A percentile compares a stretch with the other conserved stretches of the same genome.
These are phyloP conservation scores for Tapera naevia DNA, from an alignment of 2,797 vertebrate genomes.

Conservation along the genomic window DNA sequence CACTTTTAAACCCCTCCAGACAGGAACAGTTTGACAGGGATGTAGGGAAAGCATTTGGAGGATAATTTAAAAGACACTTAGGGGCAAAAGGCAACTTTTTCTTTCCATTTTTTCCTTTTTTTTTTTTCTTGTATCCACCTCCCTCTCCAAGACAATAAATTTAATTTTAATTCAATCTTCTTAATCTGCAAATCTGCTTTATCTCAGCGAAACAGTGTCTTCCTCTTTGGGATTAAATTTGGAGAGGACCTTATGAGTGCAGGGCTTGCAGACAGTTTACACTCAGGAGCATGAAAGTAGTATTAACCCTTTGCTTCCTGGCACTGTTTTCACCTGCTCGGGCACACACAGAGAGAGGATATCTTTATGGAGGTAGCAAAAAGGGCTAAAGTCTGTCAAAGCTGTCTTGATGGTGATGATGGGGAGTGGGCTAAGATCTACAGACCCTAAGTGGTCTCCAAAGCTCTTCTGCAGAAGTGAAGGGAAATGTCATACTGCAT, in stretches of 20 bases:
- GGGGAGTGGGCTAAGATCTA: neutral
- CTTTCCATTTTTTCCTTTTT: no score
- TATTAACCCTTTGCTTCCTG: neutral
- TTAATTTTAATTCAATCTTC: neutral
- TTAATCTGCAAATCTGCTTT: neutral
- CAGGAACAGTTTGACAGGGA: conserved; percentile 37
- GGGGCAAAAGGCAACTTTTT: neutral
- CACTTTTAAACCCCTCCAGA: neutral
- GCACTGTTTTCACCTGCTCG: neutral
- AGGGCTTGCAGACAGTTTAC: neutral
- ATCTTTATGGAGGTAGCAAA: neutral
- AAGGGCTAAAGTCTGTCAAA: neutral
- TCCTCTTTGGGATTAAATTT: neutral
- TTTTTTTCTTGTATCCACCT: neutral
- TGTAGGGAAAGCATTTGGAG: neutral
- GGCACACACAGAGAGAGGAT: fast-evolving
- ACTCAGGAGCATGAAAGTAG: neutral
- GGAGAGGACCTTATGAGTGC: neutral
- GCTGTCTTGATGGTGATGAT: neutral
- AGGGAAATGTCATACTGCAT: neutral
- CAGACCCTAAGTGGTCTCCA: neutral
- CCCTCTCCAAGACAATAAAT: neutral
- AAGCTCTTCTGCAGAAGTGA: neutral
- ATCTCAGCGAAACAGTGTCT: neutral
- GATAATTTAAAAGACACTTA: neutral